Evolutionary conservation across 2,113 vertebrate genomes (phyloP), one percentile per base, ranked within the genome.

Genomic region (Agelaius tricolor): DNA sequence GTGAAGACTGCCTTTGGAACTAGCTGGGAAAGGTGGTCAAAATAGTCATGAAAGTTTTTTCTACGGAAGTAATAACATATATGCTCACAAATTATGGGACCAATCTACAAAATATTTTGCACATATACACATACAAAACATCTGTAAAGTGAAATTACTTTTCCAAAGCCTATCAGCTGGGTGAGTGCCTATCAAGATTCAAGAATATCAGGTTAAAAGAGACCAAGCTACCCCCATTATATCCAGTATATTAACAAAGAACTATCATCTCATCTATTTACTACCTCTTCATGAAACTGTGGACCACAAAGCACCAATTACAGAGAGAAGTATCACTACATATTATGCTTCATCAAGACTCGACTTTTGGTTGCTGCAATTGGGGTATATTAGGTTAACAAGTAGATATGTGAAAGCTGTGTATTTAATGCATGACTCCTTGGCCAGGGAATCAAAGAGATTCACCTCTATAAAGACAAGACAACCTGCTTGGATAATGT

Each of bases 401-500:
- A 52, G 65, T 10, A 10, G 63, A 7, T 37, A 80, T 0, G 1
- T 54, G 59, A 95, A 96, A 73, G 28, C 46, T 69, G 26, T 51
- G 46, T 26, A 66, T 86, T 89, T 77, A 76, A 62, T 43, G 37
- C 8, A 37, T 26, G 63, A 54, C 54, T 69, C 37, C 23, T 26
- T 57, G 46, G 63, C 52, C 49, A 83, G 37, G 13, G 15, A 92
- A 73, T 69, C 58, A 44, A 57, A 73, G 18, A 57, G 49, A 76
- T 30, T 65, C 30, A 85, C 9, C 33, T 57, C 13, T 44, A 47
- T 47, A 57, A 90, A 83, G 30, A 68, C 16, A 83, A 5, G n/a
- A 90, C 28, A 88, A 92, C 22, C 21, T 92, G 49, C 46, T 43
- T 61, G 57, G 55, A 83, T 57, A 90, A 80, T 9, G 35, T 78